These are phyloP conservation scores for Thunnus thynnus DNA, from an alignment of 2,113 vertebrate genomes.

Conservation along the genomic window DNA sequence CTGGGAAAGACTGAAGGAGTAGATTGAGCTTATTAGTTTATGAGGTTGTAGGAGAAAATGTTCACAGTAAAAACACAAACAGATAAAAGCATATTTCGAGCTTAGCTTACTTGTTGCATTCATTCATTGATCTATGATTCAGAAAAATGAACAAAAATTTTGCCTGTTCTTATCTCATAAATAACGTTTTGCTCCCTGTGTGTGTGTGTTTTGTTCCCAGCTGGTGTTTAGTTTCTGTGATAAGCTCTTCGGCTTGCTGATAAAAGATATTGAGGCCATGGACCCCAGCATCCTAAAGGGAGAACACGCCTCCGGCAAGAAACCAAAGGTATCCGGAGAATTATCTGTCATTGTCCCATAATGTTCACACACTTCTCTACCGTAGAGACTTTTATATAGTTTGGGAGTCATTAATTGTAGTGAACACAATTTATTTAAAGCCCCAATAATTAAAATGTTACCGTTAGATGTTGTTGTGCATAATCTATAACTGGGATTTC, in stretches of 20 bases:
- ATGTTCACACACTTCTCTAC: neutral
- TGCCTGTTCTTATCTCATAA: neutral
- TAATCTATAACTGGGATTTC: neutral
- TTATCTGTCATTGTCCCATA: neutral
- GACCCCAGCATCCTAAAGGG: conserved; percentile 94
- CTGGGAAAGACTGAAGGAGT: no score
- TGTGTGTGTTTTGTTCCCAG: conserved; percentile 74
- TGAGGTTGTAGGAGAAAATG: neutral
- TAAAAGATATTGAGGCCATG: conserved; percentile 96
- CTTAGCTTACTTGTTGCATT: no score
- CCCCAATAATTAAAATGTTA: neutral
- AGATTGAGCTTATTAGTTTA: no score
- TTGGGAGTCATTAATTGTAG: neutral
- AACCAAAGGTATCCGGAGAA: conserved; percentile 88
- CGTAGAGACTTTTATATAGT: neutral
- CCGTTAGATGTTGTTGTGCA: neutral
- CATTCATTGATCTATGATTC: neutral
- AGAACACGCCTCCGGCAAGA: conserved; percentile 85
- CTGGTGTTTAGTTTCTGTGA: conserved; percentile 94
- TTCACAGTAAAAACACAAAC: no score
- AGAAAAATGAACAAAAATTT: neutral
- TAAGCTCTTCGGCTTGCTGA: conserved; percentile 90
- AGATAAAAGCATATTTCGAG: no score
- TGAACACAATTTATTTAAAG: neutral
- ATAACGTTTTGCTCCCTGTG: no score